Conservation (phyloP, 2,113 vertebrate species). For the Nicator chloris region DNA sequence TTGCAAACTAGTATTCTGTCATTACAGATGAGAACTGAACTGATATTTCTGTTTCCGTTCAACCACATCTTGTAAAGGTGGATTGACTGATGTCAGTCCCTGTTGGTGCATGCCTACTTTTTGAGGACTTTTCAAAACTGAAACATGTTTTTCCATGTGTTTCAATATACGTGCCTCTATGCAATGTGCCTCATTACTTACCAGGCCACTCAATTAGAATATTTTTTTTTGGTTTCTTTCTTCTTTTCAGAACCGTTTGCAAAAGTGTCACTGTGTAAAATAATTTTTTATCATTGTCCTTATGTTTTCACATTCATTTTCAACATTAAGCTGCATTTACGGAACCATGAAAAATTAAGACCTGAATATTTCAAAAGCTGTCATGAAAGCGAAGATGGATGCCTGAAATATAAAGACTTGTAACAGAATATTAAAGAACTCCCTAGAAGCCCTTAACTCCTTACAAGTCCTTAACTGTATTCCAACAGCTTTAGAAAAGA, state of each 20-base stretch:
- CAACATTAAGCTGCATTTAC: background rate
- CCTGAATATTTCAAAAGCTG: background rate
- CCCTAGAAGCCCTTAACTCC: background rate
- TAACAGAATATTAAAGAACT: background rate
- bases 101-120: too few relatives aligned
- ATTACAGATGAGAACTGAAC: background rate
- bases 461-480: background rate
- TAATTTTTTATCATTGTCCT: background rate
- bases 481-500: background rate
- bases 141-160: fast-evolving
- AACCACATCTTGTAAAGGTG: background rate
- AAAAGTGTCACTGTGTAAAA: background rate
- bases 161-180: fast-evolving
- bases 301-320: background rate
- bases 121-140: too few relatives aligned
- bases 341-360: background rate
- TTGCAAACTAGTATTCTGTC: background rate
- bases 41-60: background rate
- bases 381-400: background rate
- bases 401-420: background rate
- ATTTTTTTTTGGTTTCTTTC: background rate
- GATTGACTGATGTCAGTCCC: background rate
- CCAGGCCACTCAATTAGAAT: background rate
- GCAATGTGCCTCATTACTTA: background rate
- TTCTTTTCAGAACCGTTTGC: background rate